phyloP scores from a whole-genome alignment of 1,140 invertebrate species.

The Tetragnatha versicolor region DNA sequence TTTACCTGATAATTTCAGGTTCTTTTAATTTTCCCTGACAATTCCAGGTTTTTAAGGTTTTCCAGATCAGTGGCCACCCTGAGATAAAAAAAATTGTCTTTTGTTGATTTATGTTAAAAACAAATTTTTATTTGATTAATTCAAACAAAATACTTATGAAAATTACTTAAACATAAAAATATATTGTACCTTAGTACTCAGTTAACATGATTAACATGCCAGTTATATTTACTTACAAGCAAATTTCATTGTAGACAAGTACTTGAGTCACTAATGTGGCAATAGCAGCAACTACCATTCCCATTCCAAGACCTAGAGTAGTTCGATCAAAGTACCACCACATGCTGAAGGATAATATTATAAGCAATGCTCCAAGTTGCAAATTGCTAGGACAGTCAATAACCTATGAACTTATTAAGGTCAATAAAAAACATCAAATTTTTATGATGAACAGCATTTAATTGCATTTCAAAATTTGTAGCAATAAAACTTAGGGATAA shows the following conservation, averaged over 20 bases:
- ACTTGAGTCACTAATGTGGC: conserved; percentile 65
- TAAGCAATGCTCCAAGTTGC: conserved; percentile 64
- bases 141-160: background rate
- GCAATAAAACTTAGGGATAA: too few relatives aligned
- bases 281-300: conserved; percentile 64
- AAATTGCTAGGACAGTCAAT: conserved; percentile 66
- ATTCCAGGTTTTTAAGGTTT: too few relatives aligned
- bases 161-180: background rate
- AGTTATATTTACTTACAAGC: conserved; percentile 61
- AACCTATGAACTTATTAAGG: conserved; percentile 61
- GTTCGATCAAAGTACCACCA: conserved; percentile 68
- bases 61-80: too few relatives aligned
- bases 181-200: background rate
- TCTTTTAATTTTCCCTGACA: too few relatives aligned
- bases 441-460: too few relatives aligned
- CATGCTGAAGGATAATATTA: conserved; percentile 65
- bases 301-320: conserved; percentile 65
- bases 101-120: too few relatives aligned
- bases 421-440: too few relatives aligned
- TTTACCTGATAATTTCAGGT: too few relatives aligned
- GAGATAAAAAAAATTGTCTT: too few relatives aligned
- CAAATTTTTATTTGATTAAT: background rate
- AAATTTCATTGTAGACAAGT: conserved; percentile 65
- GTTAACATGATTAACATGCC: background rate
- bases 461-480: too few relatives aligned